phyloP scores from a whole-genome alignment of 2,888 invertebrate genomes.

The Platycheirus rosarum region DNA sequence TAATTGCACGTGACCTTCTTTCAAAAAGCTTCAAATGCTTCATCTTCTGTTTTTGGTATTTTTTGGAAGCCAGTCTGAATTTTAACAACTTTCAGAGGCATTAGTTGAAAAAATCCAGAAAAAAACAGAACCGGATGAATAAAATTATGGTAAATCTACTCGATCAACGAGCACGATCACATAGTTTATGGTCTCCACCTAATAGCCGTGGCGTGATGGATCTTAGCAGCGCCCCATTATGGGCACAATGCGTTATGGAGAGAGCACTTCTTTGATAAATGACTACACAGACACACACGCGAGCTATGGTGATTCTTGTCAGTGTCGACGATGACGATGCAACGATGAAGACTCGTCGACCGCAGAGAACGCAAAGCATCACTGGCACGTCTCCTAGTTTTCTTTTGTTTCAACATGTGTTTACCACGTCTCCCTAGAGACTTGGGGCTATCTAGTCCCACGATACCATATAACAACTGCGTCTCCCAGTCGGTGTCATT shows the following conservation, averaged over 20 bases:
- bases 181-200: conserved; percentile 25
- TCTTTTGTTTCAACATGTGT: conserved; percentile 43
- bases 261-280: conserved; percentile 67
- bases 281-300: conserved; percentile 19
- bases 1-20: too few species aligned
- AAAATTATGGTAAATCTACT: conserved; percentile 61
- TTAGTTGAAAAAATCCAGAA: not conserved
- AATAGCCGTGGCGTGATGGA: conserved; percentile 22
- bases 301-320: conserved; percentile 51
- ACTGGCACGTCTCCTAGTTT: conserved; percentile 38
- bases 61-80: conserved; percentile 41
- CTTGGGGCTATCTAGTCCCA: conserved; percentile 52
- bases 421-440: conserved; percentile 18
- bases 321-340: conserved; percentile 22
- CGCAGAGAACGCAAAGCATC: too few species aligned
- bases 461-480: conserved; percentile 10
- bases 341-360: too few species aligned
- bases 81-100: conserved; percentile 19
- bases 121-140: conserved; percentile 54
- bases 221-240: conserved; percentile 13
- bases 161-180: conserved; percentile 60
- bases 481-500: conserved; percentile 41
- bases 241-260: conserved; percentile 42
- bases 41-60: not conserved
- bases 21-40: not conserved